Evolutionary conservation across 2,797 vertebrate species (phyloP).

Genomic region (Graptemys geographica): DNA sequence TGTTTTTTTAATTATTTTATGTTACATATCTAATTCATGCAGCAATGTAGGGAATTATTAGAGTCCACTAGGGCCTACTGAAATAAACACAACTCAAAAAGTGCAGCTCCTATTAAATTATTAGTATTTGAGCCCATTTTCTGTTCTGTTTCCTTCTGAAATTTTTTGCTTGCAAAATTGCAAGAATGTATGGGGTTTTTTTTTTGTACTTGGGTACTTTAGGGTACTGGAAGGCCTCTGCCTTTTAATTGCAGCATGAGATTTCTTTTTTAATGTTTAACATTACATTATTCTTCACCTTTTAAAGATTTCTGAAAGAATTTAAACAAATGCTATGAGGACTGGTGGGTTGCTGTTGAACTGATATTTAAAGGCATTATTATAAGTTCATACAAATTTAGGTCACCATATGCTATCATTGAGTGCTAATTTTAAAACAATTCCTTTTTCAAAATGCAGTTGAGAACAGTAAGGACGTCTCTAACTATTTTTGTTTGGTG

Average conservation of each 20-base stretch:
- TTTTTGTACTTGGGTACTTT: not conserved
- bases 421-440: not conserved
- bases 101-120: slow-evolving; percentile 9
- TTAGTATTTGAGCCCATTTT: not conserved
- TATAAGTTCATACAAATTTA: slow-evolving; percentile 19
- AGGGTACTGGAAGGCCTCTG: not conserved
- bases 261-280: slow-evolving; percentile 8
- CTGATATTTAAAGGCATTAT: not conserved
- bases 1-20: not conserved
- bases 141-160: slow-evolving; percentile 10
- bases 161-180: slow-evolving; percentile 6
- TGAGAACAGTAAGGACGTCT: too few relatives aligned
- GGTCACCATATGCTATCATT: slow-evolving; percentile 2
- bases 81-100: slow-evolving; percentile 40
- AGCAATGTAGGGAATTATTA: not conserved
- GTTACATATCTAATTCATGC: not conserved
- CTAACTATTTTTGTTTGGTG: not conserved
- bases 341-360: slow-evolving; percentile 31
- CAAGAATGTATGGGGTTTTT: not conserved
- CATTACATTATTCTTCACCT: slow-evolving; percentile 21
- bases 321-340: slow-evolving; percentile 66
- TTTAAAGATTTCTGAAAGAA: slow-evolving; percentile 38
- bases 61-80: slow-evolving; percentile 32
- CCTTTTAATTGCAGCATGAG: slow-evolving; percentile 46
- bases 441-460: slow-evolving; percentile 17